Conservation (phyloP, 2,113 vertebrate species). For the Silurus meridionalis region DNA sequence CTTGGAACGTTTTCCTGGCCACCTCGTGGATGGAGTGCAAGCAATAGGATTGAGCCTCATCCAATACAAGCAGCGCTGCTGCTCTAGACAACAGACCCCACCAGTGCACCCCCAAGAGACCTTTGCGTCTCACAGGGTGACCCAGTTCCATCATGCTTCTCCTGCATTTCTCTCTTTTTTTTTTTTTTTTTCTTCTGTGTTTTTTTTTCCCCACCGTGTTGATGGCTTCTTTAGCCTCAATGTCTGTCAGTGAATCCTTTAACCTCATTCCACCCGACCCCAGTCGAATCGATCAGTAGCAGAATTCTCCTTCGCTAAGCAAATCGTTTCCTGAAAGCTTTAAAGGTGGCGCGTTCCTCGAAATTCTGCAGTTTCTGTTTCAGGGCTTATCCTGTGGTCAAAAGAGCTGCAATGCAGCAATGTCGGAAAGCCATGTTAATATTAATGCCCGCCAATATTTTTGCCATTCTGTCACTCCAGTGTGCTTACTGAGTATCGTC, state of each 20-base stretch:
- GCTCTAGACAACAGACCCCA: conserved; percentile 64
- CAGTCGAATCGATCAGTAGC: conserved; percentile 40
- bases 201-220: conserved; percentile 13
- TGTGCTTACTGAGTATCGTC: not conserved
- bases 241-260: conserved; percentile 29
- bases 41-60: conserved; percentile 52
- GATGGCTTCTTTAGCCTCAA: conserved; percentile 19
- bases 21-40: not conserved
- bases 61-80: conserved; percentile 65
- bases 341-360: not conserved
- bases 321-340: conserved; percentile 47
- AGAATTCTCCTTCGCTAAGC: conserved; percentile 41
- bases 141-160: conserved; percentile 70
- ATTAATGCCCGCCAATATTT: conserved; percentile 71
- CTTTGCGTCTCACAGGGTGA: conserved; percentile 70
- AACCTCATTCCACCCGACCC: conserved; percentile 24
- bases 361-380: conserved; percentile 57
- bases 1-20: not conserved
- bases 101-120: conserved; percentile 64
- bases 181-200: conserved; percentile 19
- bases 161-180: conserved; percentile 52
- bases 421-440: conserved; percentile 70
- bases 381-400: conserved; percentile 36
- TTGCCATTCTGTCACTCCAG: conserved; percentile 58
- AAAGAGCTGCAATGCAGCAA: conserved; percentile 73